These are phyloP conservation scores for Orthochromis indermauri DNA, from an alignment of 2,113 vertebrate genomes.

Conservation along the genomic window DNA sequence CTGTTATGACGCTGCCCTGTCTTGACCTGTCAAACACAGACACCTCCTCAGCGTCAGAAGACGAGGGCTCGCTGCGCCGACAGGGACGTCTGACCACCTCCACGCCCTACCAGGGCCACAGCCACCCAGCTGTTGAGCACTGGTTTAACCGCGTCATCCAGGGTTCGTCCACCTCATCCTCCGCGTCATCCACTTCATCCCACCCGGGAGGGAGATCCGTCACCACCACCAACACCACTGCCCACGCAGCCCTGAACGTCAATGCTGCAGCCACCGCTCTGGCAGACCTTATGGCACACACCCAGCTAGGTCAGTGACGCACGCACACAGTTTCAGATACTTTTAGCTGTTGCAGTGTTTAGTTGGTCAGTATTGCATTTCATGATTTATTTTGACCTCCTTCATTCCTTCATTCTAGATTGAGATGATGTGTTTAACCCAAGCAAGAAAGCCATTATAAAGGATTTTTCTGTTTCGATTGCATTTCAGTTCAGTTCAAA, in stretches of 20 bases:
- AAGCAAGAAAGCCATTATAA: background rate
- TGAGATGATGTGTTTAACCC: background rate
- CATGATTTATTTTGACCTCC: background rate
- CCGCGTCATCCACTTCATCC: conserved; percentile 95
- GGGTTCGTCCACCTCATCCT: conserved; percentile 97
- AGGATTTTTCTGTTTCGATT: background rate
- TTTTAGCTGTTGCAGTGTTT: background rate
- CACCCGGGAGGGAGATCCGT: conserved; percentile 86
- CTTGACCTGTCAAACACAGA: conserved; percentile 80
- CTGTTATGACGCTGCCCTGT: conserved; percentile 53
- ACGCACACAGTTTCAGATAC: background rate
- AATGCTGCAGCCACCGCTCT: conserved; percentile 77
- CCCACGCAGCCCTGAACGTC: conserved; percentile 73
- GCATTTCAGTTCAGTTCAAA: background rate
- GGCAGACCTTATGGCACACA: conserved; percentile 86
- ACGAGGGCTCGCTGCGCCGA: conserved; percentile 90
- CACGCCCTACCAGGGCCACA: conserved; percentile 78
- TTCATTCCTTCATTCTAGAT: background rate
- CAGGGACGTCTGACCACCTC: conserved; percentile 83
- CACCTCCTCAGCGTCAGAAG: conserved; percentile 97
- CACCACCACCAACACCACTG: conserved; percentile 70
- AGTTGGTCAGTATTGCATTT: background rate
- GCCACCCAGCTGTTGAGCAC: conserved; percentile 83
- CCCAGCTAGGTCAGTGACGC: conserved; percentile 86
- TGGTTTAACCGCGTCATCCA: conserved; percentile 92